Evolutionary conservation across 2,797 vertebrate species (phyloP).

Genomic region (Onychomys arenicola): DNA sequence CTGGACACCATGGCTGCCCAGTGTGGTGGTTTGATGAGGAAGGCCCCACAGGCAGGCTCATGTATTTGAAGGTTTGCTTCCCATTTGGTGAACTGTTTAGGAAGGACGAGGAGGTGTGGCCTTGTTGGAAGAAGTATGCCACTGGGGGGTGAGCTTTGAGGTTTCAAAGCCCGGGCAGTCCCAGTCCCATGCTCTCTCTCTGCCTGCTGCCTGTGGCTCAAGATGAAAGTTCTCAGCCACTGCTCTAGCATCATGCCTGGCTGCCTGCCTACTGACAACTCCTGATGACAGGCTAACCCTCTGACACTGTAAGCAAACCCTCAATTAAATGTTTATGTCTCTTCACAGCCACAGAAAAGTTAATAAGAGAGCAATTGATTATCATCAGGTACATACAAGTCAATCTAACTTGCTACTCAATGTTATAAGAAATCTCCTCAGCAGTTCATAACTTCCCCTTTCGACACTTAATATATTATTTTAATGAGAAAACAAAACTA

Average conservation of each 20-base stretch:
- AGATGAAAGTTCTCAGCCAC: neutral
- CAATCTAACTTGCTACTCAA: neutral
- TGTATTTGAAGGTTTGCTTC: neutral
- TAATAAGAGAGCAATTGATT: neutral
- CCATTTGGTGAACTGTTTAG: neutral
- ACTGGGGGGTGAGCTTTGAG: neutral
- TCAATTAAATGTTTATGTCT: neutral
- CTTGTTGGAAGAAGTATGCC: neutral
- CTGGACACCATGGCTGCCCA: neutral
- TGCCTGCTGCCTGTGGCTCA: neutral
- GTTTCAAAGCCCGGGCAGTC: neutral
- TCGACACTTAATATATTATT: neutral
- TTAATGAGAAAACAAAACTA: neutral
- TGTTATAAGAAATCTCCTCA: neutral
- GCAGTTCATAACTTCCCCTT: neutral
- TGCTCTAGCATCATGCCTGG: neutral
- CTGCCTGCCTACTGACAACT: neutral
- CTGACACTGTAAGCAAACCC: neutral
- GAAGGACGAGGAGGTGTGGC: neutral
- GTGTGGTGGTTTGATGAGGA: neutral
- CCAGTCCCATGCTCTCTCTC: neutral
- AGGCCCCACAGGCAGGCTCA: neutral
- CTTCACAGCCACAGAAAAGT: neutral
- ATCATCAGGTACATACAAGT: neutral
- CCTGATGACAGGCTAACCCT: neutral